Evolutionary conservation across 2,113 vertebrate species (phyloP).

Genomic region (Alosa alosa): DNA sequence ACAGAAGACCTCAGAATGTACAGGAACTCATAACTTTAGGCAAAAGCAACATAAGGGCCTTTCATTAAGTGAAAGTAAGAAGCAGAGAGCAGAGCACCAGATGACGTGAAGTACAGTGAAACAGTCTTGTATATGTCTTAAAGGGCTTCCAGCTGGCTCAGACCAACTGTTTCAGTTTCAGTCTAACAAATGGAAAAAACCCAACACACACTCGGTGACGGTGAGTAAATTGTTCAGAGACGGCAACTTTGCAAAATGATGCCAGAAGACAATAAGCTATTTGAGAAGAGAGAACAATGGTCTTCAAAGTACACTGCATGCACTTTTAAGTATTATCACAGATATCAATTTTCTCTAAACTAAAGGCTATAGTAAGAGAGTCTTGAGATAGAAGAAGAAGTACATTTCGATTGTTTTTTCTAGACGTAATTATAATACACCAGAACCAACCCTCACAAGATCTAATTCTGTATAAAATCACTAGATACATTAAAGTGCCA

Average conservation of each 20-base stretch:
- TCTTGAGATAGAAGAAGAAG: neutral
- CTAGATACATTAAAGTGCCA: neutral
- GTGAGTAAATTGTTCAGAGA: neutral
- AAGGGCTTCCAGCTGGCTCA: neutral
- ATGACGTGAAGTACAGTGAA: neutral
- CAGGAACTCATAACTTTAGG: neutral
- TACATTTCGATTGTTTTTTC: neutral
- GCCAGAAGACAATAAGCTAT: neutral
- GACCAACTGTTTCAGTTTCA: neutral
- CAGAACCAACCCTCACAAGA: neutral
- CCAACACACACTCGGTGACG: neutral
- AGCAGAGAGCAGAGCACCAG: neutral
- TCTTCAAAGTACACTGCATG: neutral
- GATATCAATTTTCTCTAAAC: neutral
- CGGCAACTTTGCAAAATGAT: neutral
- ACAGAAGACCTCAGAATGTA: neutral
- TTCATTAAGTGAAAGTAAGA: neutral
- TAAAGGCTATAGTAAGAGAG: neutral
- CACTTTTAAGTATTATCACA: neutral
- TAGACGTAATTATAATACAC: neutral
- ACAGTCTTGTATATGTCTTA: neutral
- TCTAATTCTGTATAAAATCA: neutral
- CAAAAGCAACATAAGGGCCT: neutral
- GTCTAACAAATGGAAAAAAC: neutral
- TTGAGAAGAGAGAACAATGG: neutral